phyloP scores from a whole-genome alignment of 2,888 invertebrate genomes.

The Autographa pulchrina region DNA sequence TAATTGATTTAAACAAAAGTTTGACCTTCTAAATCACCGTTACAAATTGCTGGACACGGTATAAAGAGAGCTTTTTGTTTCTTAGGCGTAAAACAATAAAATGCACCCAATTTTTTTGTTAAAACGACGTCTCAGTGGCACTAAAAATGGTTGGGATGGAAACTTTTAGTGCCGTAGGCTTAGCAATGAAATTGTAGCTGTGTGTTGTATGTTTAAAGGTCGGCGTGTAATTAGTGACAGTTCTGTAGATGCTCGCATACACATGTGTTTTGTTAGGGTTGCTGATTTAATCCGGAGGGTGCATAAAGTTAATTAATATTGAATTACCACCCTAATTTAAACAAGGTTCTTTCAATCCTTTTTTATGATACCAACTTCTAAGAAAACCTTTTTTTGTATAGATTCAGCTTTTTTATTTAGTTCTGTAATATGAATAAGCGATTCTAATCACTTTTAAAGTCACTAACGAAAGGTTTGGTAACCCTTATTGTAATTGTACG shows the following conservation, averaged over 20 bases:
- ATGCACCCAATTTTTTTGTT: background rate
- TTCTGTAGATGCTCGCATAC: slow-evolving; percentile 8
- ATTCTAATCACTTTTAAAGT: too few species aligned
- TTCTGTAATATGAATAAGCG: too few species aligned
- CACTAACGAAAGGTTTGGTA: background rate
- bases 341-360: background rate
- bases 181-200: slow-evolving; percentile 5
- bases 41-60: background rate
- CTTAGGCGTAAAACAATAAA: background rate
- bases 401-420: too few species aligned
- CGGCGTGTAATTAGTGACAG: slow-evolving; percentile 33
- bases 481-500: too few species aligned
- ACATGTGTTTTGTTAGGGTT: slow-evolving; percentile 22
- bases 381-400: background rate
- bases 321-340: background rate
- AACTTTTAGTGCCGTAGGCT: background rate
- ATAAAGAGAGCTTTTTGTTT: background rate
- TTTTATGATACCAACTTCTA: background rate
- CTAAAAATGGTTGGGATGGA: background rate
- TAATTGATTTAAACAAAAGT: background rate
- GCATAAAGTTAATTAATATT: slow-evolving; percentile 8
- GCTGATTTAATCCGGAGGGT: background rate
- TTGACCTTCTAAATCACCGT: background rate
- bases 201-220: slow-evolving; percentile 32
- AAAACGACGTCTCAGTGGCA: background rate